Conservation (phyloP, 2,113 vertebrate species). For the Rhinoderma darwinii region DNA sequence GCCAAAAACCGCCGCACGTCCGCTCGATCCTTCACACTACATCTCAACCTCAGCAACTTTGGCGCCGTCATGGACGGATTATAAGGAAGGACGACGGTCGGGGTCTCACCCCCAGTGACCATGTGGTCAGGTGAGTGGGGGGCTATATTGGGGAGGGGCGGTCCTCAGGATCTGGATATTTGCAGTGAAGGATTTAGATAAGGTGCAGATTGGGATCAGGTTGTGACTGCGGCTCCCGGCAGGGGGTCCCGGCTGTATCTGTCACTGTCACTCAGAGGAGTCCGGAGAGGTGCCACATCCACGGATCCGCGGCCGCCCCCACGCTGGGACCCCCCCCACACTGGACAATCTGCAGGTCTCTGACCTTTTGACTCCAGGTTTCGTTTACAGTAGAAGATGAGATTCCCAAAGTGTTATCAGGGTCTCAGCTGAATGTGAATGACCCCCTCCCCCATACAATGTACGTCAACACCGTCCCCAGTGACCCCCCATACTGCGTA, state of each 20-base stretch:
- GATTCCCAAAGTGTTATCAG: neutral
- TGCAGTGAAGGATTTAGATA: too few species aligned
- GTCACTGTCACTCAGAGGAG: conserved; percentile 3
- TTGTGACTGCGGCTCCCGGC: neutral
- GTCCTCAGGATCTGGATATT: too few species aligned
- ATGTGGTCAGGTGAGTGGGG: neutral
- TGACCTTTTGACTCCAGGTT: conserved; percentile 30
- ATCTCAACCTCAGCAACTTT: too few species aligned
- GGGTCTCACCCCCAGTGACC: too few species aligned
- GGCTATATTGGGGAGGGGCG: neutral
- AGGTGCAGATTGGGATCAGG: neutral
- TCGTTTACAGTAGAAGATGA: conserved; percentile 11
- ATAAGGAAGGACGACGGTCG: too few species aligned
- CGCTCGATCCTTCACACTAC: too few species aligned
- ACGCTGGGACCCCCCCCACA: neutral
- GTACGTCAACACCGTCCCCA: too few species aligned
- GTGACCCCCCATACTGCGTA: neutral
- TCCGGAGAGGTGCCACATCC: conserved; percentile 13
- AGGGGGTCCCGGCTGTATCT: neutral
- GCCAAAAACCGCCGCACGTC: too few species aligned
- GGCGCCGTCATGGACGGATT: too few species aligned
- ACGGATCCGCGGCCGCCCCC: too few species aligned
- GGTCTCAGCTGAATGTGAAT: neutral
- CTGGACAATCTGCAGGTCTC: neutral
- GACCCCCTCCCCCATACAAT: neutral